Evolutionary conservation across 1,140 invertebrate species (phyloP), one percentile per base, ranked within the genome.

Genomic region (Drosophila lini): DNA sequence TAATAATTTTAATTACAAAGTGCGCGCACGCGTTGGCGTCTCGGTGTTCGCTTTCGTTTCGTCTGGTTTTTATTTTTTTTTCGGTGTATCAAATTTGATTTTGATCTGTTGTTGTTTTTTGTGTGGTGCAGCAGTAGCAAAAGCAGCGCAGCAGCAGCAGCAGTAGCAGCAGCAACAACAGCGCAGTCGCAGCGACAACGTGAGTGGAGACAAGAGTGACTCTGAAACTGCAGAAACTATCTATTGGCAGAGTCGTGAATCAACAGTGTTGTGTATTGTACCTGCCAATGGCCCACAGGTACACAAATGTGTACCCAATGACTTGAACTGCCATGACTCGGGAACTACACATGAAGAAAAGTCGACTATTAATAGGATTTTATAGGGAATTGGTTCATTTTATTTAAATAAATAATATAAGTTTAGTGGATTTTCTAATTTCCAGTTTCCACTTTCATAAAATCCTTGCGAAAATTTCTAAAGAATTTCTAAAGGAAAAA

Each of bases 1-100:
- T 74, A 28, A 41, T 50, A 19, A 31, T 58, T 74, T 75, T 50
- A 61, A 67, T 74, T 61, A 48, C 47, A 48, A 65, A 41, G 67
- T 56, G 80, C 71, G 70, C 80, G 81, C 81, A 80, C 73, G 77
- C 77, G 65, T 80, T 76, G 76, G 57, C 58, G 60, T 65, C 47
- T 65, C 59, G 40, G 71, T 62, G 41, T 67, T 59, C 25, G 60
- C 55, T 8, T 56, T n/a, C 50, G 34, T 34, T 28, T 19, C 41
- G 41, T 25, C 15, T 13, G 5, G 36, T 11, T 28, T 42, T 34
- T 62, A 36, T 74, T 57, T 75, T 67, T 75, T 75, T 76, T 75
- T 74, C 69, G 70, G 70, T 74, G 70, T 74, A 53, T 44, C 48
- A 32, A 55, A 74, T 74, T 74, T 62, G 32, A 36, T 16, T 40